A percentile compares a stretch with the other conserved stretches of the same genome.
Evolutionary conservation across 1,140 invertebrate genomes (phyloP).

Genomic region (Fopius arisanus): DNA sequence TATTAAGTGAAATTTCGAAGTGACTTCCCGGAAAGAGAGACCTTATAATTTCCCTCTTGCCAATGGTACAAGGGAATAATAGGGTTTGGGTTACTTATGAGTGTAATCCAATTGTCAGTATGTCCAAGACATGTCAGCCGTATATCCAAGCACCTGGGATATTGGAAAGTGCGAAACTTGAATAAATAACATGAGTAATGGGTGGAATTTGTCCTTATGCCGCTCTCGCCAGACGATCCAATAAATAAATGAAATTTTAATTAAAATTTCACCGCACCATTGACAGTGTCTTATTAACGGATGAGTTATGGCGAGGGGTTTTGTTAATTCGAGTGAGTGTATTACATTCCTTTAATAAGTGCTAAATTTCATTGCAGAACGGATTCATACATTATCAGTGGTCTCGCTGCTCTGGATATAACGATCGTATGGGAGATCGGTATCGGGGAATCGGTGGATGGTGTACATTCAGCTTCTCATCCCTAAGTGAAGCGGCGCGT

Average conservation of each 20-base stretch:
- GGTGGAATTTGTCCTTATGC: background rate
- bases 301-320: background rate
- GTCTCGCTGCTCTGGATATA: background rate
- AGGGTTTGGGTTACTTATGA: background rate
- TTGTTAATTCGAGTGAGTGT: background rate
- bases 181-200: background rate
- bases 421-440: background rate
- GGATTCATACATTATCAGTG: constrained; percentile 14
- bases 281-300: background rate
- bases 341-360: background rate
- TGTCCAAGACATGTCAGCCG: background rate
- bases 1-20: background rate
- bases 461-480: constrained; percentile 21
- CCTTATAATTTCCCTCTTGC: background rate
- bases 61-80: background rate
- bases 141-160: background rate
- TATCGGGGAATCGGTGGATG: background rate
- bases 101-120: background rate
- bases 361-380: background rate
- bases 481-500: constrained; percentile 16
- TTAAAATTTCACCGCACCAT: background rate
- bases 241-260: constrained; percentile 1
- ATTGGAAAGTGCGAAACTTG: background rate
- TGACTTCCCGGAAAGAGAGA: constrained; percentile 4
- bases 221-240: background rate